Evolutionary conservation across 2,113 vertebrate genomes (phyloP).

Genomic region (Antechinus stuartii): DNA sequence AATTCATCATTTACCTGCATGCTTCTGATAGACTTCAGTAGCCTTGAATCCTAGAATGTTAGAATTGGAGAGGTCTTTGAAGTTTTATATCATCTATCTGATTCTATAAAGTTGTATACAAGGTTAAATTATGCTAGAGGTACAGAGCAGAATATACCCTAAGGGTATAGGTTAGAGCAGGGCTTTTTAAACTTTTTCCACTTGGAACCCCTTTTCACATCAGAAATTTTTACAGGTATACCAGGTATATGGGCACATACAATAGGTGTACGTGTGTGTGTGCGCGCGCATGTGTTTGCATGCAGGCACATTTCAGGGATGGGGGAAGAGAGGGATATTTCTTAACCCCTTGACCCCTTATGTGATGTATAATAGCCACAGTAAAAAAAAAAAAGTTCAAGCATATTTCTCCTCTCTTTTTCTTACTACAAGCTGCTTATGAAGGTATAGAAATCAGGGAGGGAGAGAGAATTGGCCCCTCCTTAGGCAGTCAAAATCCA

Average conservation of each 20-base stretch:
- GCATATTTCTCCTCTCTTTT: too few species aligned
- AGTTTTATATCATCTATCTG: not conserved
- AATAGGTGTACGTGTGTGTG: too few species aligned
- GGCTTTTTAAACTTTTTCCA: too few species aligned
- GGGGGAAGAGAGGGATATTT: not conserved
- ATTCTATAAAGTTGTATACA: not conserved
- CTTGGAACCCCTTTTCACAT: too few species aligned
- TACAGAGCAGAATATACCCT: too few species aligned
- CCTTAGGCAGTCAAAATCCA: not conserved
- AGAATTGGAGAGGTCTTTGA: not conserved
- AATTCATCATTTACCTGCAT: not conserved
- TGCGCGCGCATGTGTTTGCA: not conserved
- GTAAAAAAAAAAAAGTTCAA: too few species aligned
- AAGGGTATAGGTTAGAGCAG: too few species aligned
- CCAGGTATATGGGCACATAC: too few species aligned
- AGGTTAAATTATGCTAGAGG: not conserved
- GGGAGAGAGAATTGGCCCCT: not conserved
- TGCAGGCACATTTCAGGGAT: not conserved
- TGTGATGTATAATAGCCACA: not conserved
- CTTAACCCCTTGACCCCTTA: not conserved
- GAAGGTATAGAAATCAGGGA: not conserved
- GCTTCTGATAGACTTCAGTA: not conserved
- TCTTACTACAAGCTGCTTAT: not conserved
- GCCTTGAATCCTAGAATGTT: not conserved
- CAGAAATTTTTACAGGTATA: too few species aligned